Evolutionary conservation across 2,113 vertebrate genomes (phyloP), one percentile per base, ranked within the genome.

Genomic region (Tichodroma muraria): DNA sequence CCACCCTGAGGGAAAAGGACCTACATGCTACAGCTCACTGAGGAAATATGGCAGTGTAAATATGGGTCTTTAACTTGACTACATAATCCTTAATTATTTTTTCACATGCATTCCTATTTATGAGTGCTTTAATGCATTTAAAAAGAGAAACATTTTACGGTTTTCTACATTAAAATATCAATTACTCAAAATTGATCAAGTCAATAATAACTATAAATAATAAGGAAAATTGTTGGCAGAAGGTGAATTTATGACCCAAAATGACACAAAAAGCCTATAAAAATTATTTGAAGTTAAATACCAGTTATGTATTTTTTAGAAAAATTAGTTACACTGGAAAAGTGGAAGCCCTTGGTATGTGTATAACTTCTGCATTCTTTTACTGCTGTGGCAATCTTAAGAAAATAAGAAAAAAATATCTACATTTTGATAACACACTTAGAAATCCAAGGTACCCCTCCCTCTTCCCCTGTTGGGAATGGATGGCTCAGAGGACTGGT

Each of bases 401-500:
- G 64, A 79, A 78, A 80, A 17, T 63, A 78, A 68, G 21, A n/a
- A 82, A 35, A 68, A 63, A 45, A 50, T 14, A 13, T 59, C 91
- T 94, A 78, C 50, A 40, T 65, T 71, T 90, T 95, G 80, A 44
- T 79, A 80, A 73, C 33, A 94, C 80, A 38, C 38, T 90, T 57
- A 28, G 44, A 93, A 96, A 90, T n/a, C 17, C 80, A 89, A 91
- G 53, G 82, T 45, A 52, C 38, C 93, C 75, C 85, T 66, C 71
- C 75, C 60, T 52, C 28, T 56, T 80, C 18, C 61, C 54, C 57
- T 31, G 0, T 52, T 53, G 69, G 94, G 85, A 96, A 90, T n/a
- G 96, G 96, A 96, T 97, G 95, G 96, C 96, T 96, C 91, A 96
- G 89, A 89, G 93, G 93, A 96, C 93, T 95, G 94, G 94, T 72